A percentile compares a stretch with the other conserved stretches of the same genome.
Conservation (phyloP, 2,888 invertebrate species). For the Drosophila phalerata region DNA sequence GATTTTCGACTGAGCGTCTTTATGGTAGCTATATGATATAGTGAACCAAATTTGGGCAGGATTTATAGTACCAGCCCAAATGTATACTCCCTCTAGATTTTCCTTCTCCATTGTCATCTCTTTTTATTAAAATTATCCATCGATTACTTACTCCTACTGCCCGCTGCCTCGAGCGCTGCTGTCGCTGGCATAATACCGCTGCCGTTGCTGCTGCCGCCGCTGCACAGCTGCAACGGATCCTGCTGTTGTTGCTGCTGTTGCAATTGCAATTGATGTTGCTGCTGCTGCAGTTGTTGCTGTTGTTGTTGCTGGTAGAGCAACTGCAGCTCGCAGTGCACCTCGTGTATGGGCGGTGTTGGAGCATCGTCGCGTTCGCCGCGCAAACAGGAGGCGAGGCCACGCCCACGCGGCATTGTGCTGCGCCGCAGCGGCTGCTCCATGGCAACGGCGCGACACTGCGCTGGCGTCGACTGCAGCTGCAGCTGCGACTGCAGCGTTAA, state of each 20-base stretch:
- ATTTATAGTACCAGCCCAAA: too few species aligned
- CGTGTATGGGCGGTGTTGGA: constrained; percentile 73
- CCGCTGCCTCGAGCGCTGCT: constrained; percentile 63
- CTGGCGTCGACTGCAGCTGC: constrained; percentile 32
- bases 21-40: too few species aligned
- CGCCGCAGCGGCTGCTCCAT: constrained; percentile 76
- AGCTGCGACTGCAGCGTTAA: constrained; percentile 25
- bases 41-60: too few species aligned
- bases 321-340: constrained; percentile 65
- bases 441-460: constrained; percentile 51
- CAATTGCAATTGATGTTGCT: constrained; percentile 49
- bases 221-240: constrained; percentile 52
- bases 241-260: constrained; percentile 29
- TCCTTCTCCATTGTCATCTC: background rate
- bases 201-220: constrained; percentile 49
- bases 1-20: too few species aligned
- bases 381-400: constrained; percentile 85
- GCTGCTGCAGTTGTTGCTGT: constrained; percentile 47
- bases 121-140: background rate
- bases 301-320: constrained; percentile 79
- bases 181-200: constrained; percentile 30
- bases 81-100: too few species aligned
- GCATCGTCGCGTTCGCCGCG: constrained; percentile 85
- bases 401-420: constrained; percentile 84
- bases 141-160: constrained; percentile 79